phyloP scores from a whole-genome alignment of 2,797 vertebrate genomes.

The Acanthis flammea region DNA sequence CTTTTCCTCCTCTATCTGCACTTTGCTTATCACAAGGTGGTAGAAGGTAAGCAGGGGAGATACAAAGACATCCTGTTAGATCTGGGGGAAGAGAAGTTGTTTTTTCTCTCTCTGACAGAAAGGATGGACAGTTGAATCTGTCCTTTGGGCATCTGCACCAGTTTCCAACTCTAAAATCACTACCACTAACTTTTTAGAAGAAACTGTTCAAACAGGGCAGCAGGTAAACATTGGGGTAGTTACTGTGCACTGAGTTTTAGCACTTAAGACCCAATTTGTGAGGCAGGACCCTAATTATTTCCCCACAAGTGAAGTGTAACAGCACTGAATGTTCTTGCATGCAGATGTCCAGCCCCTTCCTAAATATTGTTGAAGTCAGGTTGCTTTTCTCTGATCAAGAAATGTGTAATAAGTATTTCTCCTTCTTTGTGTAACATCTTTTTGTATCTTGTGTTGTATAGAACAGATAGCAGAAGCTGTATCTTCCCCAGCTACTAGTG shows the following conservation, averaged over 20 bases:
- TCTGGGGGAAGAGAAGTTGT: not conserved
- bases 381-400: not conserved
- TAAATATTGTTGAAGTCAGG: not conserved
- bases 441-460: not conserved
- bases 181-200: not conserved
- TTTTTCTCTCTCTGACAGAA: not conserved
- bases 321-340: not conserved
- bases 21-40: constrained; percentile 95
- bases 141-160: not conserved
- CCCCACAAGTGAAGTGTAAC: not conserved
- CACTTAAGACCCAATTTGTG: not conserved
- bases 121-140: not conserved
- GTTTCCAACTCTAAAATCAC: not conserved
- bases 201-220: not conserved
- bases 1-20: constrained; percentile 96
- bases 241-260: not conserved
- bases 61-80: not conserved
- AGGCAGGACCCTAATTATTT: not conserved
- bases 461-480: not conserved
- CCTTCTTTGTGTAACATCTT: not conserved
- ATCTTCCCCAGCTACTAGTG: not conserved
- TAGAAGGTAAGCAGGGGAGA: constrained; percentile 84
- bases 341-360: not conserved
- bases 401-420: not conserved
- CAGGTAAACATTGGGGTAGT: not conserved